These are phyloP conservation scores for Siphamia tubifer DNA, from an alignment of 2,113 vertebrate genomes.

Conservation along the genomic window DNA sequence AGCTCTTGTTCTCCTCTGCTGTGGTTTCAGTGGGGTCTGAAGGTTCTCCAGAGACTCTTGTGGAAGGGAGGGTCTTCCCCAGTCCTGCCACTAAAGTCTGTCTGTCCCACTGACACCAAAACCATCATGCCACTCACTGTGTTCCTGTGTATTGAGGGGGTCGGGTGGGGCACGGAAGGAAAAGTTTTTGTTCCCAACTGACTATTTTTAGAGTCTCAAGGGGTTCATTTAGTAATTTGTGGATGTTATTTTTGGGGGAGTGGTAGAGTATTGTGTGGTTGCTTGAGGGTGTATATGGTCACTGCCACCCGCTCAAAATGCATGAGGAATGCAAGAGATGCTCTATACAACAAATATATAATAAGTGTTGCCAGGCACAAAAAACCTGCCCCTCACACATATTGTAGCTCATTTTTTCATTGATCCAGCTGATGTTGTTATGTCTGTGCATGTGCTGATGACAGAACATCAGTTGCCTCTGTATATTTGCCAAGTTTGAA, in stretches of 20 bases:
- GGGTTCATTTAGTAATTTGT: conserved; percentile 54
- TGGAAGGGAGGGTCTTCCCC: conserved; percentile 48
- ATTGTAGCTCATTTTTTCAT: too few species aligned
- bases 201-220: conserved; percentile 50
- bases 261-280: conserved; percentile 35
- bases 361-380: too few species aligned
- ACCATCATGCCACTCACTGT: background rate
- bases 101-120: conserved; percentile 10
- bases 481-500: too few species aligned
- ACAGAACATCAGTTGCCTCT: too few species aligned
- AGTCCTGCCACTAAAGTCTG: conserved; percentile 18
- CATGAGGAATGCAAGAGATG: conserved; percentile 30
- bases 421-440: too few species aligned
- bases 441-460: too few species aligned
- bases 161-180: conserved; percentile 37
- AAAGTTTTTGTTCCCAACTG: conserved; percentile 25
- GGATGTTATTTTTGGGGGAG: conserved; percentile 48
- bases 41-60: conserved; percentile 24
- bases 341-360: background rate
- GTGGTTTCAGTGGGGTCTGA: conserved; percentile 26
- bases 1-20: conserved; percentile 8
- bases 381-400: too few species aligned
- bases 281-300: background rate
- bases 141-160: conserved; percentile 35
- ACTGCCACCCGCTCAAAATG: conserved; percentile 26